A percentile compares a stretch with the other conserved stretches of the same genome.
These are phyloP conservation scores for Platycercus adscitus DNA, from an alignment of 2,113 vertebrate genomes.

Conservation along the genomic window DNA sequence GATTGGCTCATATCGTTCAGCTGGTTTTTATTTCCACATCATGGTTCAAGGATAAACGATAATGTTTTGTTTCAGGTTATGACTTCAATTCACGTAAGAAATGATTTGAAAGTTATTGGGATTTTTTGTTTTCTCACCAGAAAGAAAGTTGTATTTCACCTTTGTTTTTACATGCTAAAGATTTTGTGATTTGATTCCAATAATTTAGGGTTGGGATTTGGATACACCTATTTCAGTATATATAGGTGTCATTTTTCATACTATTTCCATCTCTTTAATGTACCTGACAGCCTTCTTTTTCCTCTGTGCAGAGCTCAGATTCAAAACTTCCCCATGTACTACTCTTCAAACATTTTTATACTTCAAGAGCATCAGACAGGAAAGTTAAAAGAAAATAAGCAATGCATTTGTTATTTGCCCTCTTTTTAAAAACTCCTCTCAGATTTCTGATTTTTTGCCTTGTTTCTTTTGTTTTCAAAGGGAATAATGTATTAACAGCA, in stretches of 20 bases:
- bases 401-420: neutral
- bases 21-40: neutral
- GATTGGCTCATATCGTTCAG: neutral
- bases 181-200: neutral
- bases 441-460: neutral
- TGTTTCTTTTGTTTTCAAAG: neutral
- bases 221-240: neutral
- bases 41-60: neutral
- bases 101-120: neutral
- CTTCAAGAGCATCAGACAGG: neutral
- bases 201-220: neutral
- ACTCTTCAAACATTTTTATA: neutral
- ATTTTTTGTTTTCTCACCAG: neutral
- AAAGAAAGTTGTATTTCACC: constrained; percentile 15
- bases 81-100: neutral
- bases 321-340: neutral
- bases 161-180: neutral
- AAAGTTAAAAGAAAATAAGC: neutral
- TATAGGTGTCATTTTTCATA: neutral
- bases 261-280: neutral
- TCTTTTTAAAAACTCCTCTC: neutral
- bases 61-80: neutral
- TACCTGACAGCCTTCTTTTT: neutral
- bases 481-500: neutral
- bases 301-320: neutral